These are phyloP conservation scores for Morone saxatilis DNA, from an alignment of 2,113 vertebrate genomes.

Conservation along the genomic window DNA sequence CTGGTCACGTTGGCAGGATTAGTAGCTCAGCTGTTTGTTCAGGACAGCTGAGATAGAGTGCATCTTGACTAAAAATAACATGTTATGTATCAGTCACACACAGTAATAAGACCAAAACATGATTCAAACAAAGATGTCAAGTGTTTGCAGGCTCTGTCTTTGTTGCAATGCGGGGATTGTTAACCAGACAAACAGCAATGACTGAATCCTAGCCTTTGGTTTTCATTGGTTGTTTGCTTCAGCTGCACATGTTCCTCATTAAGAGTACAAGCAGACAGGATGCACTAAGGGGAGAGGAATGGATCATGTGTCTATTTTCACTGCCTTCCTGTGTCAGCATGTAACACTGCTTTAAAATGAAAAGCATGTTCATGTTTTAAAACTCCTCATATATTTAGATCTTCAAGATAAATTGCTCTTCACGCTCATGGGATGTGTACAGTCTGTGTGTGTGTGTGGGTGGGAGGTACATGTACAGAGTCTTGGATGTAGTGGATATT, in stretches of 20 bases:
- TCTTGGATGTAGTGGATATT: slow-evolving; percentile 64
- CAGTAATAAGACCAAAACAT: slow-evolving; percentile 29
- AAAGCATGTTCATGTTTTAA: slow-evolving; percentile 27
- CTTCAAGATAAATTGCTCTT: slow-evolving; percentile 35
- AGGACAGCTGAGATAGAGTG: slow-evolving; percentile 49
- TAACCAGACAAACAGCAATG: slow-evolving; percentile 59
- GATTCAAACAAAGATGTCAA: slow-evolving; percentile 33
- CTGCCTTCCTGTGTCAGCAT: slow-evolving; percentile 57
- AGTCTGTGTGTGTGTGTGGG: slow-evolving; percentile 7
- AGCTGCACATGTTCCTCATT: slow-evolving; percentile 83
- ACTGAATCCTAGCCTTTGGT: slow-evolving; percentile 59
- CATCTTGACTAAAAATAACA: slow-evolving; percentile 64
- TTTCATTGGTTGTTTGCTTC: slow-evolving; percentile 76
- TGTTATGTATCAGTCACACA: slow-evolving; percentile 4
- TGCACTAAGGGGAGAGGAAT: slow-evolving; percentile 64
- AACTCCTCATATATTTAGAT: slow-evolving; percentile 38
- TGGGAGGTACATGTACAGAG: slow-evolving; percentile 38
- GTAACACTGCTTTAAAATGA: slow-evolving; percentile 48
- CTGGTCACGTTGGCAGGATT: slow-evolving; percentile 72
- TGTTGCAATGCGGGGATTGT: slow-evolving; percentile 46
- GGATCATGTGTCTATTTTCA: slow-evolving; percentile 68
- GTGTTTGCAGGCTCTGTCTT: slow-evolving; percentile 32
- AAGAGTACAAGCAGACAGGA: slow-evolving; percentile 73
- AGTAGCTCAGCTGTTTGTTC: slow-evolving; percentile 58
- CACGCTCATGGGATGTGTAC: slow-evolving; percentile 38